Base-by-base conservation (phyloP, 2,797 vertebrate species). In the Fringilla coelebs region DNA sequence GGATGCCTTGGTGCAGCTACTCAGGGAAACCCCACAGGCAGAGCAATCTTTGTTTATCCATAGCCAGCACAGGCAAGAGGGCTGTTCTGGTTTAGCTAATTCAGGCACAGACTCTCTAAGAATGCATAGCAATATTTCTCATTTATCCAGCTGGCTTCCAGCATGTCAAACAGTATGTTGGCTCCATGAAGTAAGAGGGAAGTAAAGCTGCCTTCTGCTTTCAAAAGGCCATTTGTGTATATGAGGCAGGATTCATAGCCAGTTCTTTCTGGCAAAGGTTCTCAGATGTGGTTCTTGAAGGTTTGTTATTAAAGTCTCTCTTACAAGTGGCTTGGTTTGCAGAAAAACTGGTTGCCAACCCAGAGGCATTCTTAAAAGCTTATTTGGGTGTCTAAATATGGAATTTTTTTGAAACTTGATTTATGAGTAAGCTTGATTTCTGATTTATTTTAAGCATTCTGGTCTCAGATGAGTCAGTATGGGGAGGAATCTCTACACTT, bases 361-460 rank as follows among this genome's bases (percentile, higher is more conserved):
- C 76, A 34, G 38, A 77, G 26, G 29, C 43, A 41, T 65, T 40
- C 34, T 83, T 45, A 78, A 68, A 94, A 76, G 40, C 29, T 48
- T 29, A 48, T 77, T 82, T 67, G 26, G 7, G 8, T 61, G 29
- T n/a, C 52, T 85, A 93, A 89, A 83, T 49, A 38, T 0, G 16
- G 63, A 20, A 2, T 55, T 87, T 76, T 40, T 85, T 41, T 34
- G 28, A 68, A 77, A 29, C 10, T 32, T 77, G 43, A 61, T 48
- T 90, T 85, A 57, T n/a, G 61, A 41, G 26, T 58, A 85, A 80
- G 22, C 54, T 72, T 90, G 51, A 67, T 41, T 88, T 91, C 43
- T 26, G 61, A 21, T 75, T 83, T 83, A 72, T 95, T 92, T 92
- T 83, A 88, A 93, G 78, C 43, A 51, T 51, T 17, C 40, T 96